Base-by-base conservation (phyloP, 1,140 invertebrate genomes). In the Drosophila paulistorum region DNA sequence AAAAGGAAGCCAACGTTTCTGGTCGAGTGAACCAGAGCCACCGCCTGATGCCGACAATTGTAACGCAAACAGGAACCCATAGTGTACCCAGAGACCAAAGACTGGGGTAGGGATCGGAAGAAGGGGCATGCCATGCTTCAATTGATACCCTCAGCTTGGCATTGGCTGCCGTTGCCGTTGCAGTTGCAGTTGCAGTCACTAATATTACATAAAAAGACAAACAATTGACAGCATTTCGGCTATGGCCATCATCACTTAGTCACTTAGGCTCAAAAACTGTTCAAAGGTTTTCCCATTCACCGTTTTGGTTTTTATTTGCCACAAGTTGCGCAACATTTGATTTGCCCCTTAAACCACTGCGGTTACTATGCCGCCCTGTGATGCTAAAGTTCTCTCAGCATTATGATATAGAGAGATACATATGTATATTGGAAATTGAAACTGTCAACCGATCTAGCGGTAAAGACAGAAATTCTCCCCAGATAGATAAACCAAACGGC, bases 31-130 rank as follows among this genome's bases (percentile, higher is more conserved):
- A 11, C 69, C 37, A 39, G 37, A 37, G 62, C 59, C 75, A 65
- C 55, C 55, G 33, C 6, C 23, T 11, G 17, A 0, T 37, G 39
- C 41, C 59, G 45, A 68, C 79, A 71, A 83, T 87, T 87, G 83
- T 79, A 87, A 89, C 83, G 84, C 67, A 75, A 87, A 87, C 76
- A 81, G 85, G 83, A 86, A 87, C 69, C 83, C 76, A 87, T 87
- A 87, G 68, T 79, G 83, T 83, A 68, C 63, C 33, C n/a, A 54
- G n/a, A 62, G 20, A 14, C 4, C 7, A 14, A 14, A 3, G 9
- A 51, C 9, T 23, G 45, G 14, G 45, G 20, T 3, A 10, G 14
- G 14, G 45, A 9, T 7, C 7, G 2, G 14, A 20, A 10, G 45
- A 5, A 10, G 20, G 7, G 45, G 17, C 17, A 23, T 20, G 45